phyloP scores from a whole-genome alignment of 2,113 vertebrate genomes.

The Danio rerio region DNA sequence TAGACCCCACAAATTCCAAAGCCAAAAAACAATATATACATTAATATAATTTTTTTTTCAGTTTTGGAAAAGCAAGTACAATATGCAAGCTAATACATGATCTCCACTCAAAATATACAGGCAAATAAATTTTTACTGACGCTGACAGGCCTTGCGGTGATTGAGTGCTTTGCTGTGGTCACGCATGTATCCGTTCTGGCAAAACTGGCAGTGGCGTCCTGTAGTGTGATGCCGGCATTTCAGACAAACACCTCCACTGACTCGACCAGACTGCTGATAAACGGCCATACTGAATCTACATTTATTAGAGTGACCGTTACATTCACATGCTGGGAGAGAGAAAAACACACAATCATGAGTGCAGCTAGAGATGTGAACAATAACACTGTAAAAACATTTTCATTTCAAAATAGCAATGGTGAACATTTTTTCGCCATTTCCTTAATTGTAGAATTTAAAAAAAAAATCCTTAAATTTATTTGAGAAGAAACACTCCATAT shows the following conservation, averaged over 20 bases:
- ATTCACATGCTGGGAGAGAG: conserved; percentile 80
- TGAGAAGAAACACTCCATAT: neutral
- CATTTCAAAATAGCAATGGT: neutral
- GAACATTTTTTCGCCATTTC: too few species aligned
- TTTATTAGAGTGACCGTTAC: conserved; percentile 85
- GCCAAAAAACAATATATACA: neutral
- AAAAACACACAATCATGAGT: neutral
- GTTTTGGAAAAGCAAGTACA: neutral
- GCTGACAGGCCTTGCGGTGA: conserved; percentile 85
- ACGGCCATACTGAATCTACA: conserved; percentile 89
- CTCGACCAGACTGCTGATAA: conserved; percentile 86
- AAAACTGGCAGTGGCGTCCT: conserved; percentile 89
- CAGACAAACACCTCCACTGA: conserved; percentile 86
- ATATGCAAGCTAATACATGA: conserved; percentile 21
- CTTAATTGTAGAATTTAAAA: neutral
- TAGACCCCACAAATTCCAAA: conserved; percentile 29
- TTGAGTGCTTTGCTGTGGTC: conserved; percentile 78
- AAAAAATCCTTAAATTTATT: neutral
- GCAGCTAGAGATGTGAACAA: too few species aligned
- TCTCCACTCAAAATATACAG: conserved; percentile 54
- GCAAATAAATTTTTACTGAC: conserved; percentile 73
- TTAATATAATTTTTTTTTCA: too few species aligned
- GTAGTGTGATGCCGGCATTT: conserved; percentile 89
- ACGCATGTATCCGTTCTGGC: conserved; percentile 84
- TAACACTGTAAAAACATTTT: neutral